These are phyloP conservation scores for Linhomoeus sp. DNA, from an alignment of 2,888 invertebrate species.

Conservation along the genomic window DNA sequence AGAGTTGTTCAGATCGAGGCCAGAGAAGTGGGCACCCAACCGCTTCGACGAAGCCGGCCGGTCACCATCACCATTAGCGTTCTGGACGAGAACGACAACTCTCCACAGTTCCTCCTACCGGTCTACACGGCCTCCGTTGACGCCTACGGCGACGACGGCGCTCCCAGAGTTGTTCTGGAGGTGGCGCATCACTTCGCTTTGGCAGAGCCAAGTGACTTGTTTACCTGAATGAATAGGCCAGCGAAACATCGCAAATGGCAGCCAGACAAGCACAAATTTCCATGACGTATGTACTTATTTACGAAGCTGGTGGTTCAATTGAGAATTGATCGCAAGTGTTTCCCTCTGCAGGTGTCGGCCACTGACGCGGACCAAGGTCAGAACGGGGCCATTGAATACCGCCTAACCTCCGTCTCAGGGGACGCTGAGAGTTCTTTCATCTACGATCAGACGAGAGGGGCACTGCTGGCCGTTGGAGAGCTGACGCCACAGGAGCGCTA, in stretches of 20 bases:
- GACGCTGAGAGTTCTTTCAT: conserved; percentile 16
- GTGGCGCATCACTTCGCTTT: no score
- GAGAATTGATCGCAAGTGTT: no score
- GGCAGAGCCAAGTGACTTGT: not conserved
- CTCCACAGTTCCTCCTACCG: conserved; percentile 13
- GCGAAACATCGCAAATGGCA: no score
- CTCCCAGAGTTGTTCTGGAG: conserved; percentile 5
- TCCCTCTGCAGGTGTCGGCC: conserved; percentile 15
- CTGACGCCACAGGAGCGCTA: conserved; percentile 18
- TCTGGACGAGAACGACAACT: conserved; percentile 22
- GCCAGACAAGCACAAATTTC: no score
- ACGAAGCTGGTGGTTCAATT: no score
- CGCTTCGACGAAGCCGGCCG: conserved; percentile 18
- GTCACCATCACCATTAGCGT: conserved; percentile 24
- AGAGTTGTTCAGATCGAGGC: conserved; percentile 18
- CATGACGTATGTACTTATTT: no score
- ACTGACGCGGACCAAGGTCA: conserved; percentile 17
- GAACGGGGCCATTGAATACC: conserved; percentile 7
- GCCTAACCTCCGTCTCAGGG: conserved; percentile 15
- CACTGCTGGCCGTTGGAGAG: conserved; percentile 15
- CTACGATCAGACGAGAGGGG: conserved; percentile 17
- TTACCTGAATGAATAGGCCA: no score
- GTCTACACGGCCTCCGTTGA: no score
- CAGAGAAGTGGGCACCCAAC: conserved; percentile 23
- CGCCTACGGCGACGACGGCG: no score